Base-by-base conservation (phyloP, 2,888 invertebrate species). In the Seira ritae region DNA sequence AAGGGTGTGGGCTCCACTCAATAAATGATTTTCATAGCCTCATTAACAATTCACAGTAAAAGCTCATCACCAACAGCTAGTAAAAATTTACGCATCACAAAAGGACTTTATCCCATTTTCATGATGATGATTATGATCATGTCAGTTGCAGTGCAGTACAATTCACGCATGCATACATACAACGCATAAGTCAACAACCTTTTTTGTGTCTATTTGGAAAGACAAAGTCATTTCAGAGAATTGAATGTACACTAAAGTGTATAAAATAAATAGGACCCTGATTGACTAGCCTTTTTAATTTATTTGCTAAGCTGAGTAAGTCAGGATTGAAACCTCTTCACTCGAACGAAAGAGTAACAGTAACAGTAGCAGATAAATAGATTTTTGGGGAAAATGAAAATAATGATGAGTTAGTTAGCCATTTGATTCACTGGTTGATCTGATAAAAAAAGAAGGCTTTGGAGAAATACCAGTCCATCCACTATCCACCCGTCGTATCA, bases 391-490 rank as follows among this genome's bases (percentile, higher is more conserved):
- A 70, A 69, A 78, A 73, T 80, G 74, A 62, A 19, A 42, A 68
- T 80, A 73, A 74, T 72, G 73, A 72, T 73, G 72, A 73, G 79
- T 71, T 76, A 81, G 81, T 81, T 81, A 81, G 81, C 71, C 70
- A 70, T 74, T 81, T 70, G 60, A 76, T 67, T 82, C 67, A 67
- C 37, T 71, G 71, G 50, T 24, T 31, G 46, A 60, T 55, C 37
- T 71, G 75, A 66, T 68, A 68, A 68, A 23, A 23, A 24, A 8
- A 68, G 24, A 17, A 68, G 10, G 68, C 24, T 42, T 42, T 42
- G 12, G 42, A 42, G 42, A 68, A 15, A 8, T 12, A 15, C 23
- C 68, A 23, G 42, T 68, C 24, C 6, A 42, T 20, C 15, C 46
- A 46, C 17, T 62, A 46, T 42, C 50, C 67, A 12, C 46, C n/a